Base-by-base conservation (phyloP, 2,888 invertebrate species). In the Cistogaster globosa region DNA sequence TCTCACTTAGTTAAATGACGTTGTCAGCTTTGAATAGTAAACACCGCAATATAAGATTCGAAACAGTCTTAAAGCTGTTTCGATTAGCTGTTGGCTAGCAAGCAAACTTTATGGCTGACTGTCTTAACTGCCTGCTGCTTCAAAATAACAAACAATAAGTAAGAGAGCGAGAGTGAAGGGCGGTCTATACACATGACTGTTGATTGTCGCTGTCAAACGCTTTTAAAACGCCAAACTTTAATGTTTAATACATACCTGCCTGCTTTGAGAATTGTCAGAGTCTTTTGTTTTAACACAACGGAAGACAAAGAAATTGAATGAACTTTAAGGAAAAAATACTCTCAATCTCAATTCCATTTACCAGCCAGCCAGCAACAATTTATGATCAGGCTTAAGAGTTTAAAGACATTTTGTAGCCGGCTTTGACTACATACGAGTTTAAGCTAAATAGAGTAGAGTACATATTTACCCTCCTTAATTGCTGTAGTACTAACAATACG, bases 181-280 rank as follows among this genome's bases (percentile, higher is more conserved):
- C 83, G 79, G 68, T 79, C 71, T 77, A 51, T 71, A 32, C 76
- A 77, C 65, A 65, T 75, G 84, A 78, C 84, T 76, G 67, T 57
- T 84, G 84, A 84, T 84, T 84, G 84, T 84, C 88, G 91, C 91
- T 91, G 91, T 91, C 91, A 91, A 91, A 91, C 90, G 91, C 91
- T 91, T 91, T 91, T 91, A 90, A 91, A 90, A 90, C 88, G 89
- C 90, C 90, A 90, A 88, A 87, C 67, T 77, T 71, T 71, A 67
- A 67, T 76, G 71, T 67, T 78, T 78, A n/a, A 26, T 26, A 69
- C 62, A 55, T 69, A 79, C 79, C 79, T 62, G 74, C 74, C 55
- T 55, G 74, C 74, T 62, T 62, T 62, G 67, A 74, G 79, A 53
- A 62, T 72, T 78, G 65, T 62, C 78, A 79, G 79, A 68, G 60